phyloP scores from a whole-genome alignment of 2,888 invertebrate genomes.

The Lampropteryx suffumata region DNA sequence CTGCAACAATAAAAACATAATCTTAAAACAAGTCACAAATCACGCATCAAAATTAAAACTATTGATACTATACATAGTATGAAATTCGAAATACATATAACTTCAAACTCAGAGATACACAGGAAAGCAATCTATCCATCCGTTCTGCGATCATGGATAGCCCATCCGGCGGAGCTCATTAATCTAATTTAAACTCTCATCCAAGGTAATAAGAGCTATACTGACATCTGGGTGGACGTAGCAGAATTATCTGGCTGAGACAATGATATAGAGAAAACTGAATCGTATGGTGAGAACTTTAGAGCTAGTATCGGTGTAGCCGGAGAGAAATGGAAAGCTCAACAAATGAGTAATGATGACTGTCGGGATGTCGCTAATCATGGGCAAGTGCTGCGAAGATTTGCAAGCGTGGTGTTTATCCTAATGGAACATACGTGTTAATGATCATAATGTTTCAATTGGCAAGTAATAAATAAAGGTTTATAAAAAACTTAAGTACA shows the following conservation, averaged over 20 bases:
- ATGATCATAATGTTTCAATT: conserved; percentile 3
- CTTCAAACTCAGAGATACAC: conserved; percentile 48
- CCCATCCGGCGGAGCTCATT: conserved; percentile 23
- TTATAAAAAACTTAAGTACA: no score
- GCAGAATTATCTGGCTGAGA: conserved; percentile 5
- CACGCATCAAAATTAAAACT: neutral
- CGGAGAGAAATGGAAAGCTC: conserved; percentile 48
- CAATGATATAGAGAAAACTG: conserved; percentile 12
- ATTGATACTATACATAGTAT: neutral
- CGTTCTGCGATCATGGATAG: conserved; percentile 44
- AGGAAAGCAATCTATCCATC: conserved; percentile 65
- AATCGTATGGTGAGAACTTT: conserved; percentile 8
- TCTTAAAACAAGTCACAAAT: neutral
- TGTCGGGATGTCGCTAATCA: conserved; percentile 57
- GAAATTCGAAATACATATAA: conserved; percentile 24
- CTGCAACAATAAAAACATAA: conserved; percentile 64
- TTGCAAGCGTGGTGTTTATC: conserved; percentile 31
- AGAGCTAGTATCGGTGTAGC: conserved; percentile 16
- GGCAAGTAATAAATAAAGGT: neutral
- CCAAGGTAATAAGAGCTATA: conserved; percentile 28
- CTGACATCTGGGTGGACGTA: conserved; percentile 1
- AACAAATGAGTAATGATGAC: conserved; percentile 50
- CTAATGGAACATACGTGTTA: conserved; percentile 10
- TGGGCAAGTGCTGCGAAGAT: conserved; percentile 46
- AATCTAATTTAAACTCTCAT: conserved; percentile 35